Percentiles rank a stretch among this genome's conserved stretches.
These are phyloP conservation scores for Ctenopoma multispine DNA, from an alignment of 2,797 vertebrate species.

Conservation along the genomic window DNA sequence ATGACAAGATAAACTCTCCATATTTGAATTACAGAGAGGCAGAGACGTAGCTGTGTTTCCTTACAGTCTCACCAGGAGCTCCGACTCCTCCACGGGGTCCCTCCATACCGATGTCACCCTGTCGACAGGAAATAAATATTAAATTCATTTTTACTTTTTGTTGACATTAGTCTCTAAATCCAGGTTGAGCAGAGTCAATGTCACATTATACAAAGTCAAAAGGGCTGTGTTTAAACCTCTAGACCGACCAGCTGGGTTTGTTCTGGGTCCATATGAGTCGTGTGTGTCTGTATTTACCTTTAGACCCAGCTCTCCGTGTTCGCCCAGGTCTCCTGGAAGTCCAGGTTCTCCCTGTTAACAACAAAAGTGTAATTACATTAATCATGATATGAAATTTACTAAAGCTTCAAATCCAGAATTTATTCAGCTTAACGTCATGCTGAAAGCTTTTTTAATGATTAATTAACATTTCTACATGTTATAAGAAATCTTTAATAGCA, in stretches of 20 bases:
- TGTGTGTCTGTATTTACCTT: conserved; percentile 72
- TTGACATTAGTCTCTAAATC: too few relatives aligned
- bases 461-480: neutral
- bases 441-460: neutral
- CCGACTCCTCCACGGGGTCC: conserved; percentile 83
- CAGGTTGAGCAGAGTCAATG: too few relatives aligned
- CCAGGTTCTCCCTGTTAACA: conserved; percentile 78
- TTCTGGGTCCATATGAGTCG: neutral
- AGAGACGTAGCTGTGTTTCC: conserved; percentile 38
- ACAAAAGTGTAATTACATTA: neutral
- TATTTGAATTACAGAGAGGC: conserved; percentile 1
- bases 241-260: too few relatives aligned
- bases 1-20: neutral
- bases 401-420: too few relatives aligned
- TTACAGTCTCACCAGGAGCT: conserved; percentile 76
- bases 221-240: too few relatives aligned
- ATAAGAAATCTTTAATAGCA: too few relatives aligned
- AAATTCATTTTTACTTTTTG: too few relatives aligned
- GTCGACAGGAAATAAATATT: conserved; percentile 5
- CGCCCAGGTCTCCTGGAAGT: conserved; percentile 75
- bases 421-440: neutral
- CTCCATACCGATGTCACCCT: conserved; percentile 81
- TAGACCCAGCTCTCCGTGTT: conserved; percentile 61
- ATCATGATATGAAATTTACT: too few relatives aligned
- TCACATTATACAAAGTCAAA: too few relatives aligned